Conservation (phyloP, 2,113 vertebrate genomes). For the Megaleporinus macrocephalus region DNA sequence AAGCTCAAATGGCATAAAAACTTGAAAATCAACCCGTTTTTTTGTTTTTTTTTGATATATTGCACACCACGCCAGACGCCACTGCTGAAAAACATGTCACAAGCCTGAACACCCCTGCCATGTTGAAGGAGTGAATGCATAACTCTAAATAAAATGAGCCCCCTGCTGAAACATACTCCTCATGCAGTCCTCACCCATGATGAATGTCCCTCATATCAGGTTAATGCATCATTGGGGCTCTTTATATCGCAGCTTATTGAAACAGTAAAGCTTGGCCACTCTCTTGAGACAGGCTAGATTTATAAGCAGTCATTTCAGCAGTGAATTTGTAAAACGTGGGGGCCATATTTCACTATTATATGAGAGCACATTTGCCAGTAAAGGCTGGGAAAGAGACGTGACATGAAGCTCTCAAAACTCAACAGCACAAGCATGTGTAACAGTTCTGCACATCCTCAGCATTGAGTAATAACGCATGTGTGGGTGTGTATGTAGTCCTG, state of each 20-base stretch:
- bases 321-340: neutral
- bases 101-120: no score
- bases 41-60: no score
- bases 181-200: neutral
- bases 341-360: slow-evolving; percentile 1
- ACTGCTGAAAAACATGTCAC: neutral
- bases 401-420: neutral
- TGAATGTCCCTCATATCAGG: neutral
- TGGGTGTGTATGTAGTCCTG: slow-evolving; percentile 14
- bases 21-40: no score
- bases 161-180: neutral
- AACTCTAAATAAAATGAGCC: neutral
- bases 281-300: neutral
- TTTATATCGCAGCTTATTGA: neutral
- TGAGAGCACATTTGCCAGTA: neutral
- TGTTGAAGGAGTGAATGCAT: neutral
- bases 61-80: neutral
- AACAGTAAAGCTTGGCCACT: neutral
- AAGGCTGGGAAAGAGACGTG: neutral
- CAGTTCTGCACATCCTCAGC: neutral
- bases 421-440: neutral
- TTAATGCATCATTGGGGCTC: neutral
- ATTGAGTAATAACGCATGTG: slow-evolving; percentile 1
- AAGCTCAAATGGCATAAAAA: no score
- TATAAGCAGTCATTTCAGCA: slow-evolving; percentile 2